Evolutionary conservation across 2,797 vertebrate genomes (phyloP), one percentile per base, ranked within the genome.

Genomic region (Tiaroga cobitis): DNA sequence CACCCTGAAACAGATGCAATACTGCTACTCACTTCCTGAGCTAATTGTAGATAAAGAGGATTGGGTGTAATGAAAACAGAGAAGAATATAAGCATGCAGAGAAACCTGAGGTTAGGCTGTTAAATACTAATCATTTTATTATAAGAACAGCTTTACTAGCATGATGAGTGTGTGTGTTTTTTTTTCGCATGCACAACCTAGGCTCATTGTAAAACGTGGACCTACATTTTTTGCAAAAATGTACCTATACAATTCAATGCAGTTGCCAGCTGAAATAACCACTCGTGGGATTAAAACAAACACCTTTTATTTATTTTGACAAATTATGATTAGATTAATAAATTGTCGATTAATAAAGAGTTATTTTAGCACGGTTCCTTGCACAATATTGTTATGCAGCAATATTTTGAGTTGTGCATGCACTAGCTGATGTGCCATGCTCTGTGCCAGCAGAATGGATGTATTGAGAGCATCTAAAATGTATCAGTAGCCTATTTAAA

Each of bases 21-120:
- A 51, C n/a, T 76, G 24, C 43, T 8, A 49, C n/a, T 67, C 8
- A 76, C 26, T 77, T 84, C 26, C 63, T 29, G 43, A 77, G 65
- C 19, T 84, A 78, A 84, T 84, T 43, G 51, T 29, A 78, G 51
- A 46, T 37, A 70, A 79, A 79, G 49, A 78, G 13, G 37, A 46
- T 26, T 78, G 13, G 26, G 13, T 34, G 39, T 70, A 79, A 59
- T 68, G 61, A 79, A 34, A 26, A 32, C 19, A 43, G 34, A 46
- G 4, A 54, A 54, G 7, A 68, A 77, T 15, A 41, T 75, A 16
- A 37, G 15, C 29, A 19, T 74, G 29, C 41, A 51, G 51, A 24
- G 37, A 61, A 76, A 24, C 6, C 56, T 76, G 37, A 41, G 41
- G 56, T 7, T 74, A 61, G 69, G 41, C 11, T 73, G 26, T 34